Evolutionary conservation across 2,888 invertebrate genomes (phyloP).

Genomic region (Poecilus cupreus): DNA sequence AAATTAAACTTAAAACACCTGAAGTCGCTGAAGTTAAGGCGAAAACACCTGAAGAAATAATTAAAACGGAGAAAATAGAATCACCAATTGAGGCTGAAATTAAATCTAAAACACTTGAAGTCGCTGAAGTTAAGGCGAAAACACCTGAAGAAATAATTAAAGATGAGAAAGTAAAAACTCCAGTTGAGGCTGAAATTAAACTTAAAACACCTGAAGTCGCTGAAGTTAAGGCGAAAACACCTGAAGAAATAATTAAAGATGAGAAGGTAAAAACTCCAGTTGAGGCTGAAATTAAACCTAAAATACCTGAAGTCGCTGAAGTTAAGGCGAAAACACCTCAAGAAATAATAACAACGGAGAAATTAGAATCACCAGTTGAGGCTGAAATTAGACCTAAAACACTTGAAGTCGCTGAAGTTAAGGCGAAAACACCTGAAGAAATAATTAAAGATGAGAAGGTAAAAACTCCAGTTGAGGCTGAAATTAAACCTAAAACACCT

Average conservation of each 20-base stretch:
- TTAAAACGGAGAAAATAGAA: too few species aligned
- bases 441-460: conserved; percentile 54
- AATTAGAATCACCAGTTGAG: conserved; percentile 35
- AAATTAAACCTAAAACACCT: conserved; percentile 18
- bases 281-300: conserved; percentile 49
- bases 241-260: conserved; percentile 36
- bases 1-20: conserved; percentile 10
- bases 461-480: neutral
- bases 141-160: conserved; percentile 47
- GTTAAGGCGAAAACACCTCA: neutral
- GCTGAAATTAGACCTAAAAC: conserved; percentile 52
- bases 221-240: conserved; percentile 35
- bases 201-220: conserved; percentile 7
- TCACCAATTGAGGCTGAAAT: neutral
- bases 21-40: neutral
- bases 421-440: conserved; percentile 14
- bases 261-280: conserved; percentile 52
- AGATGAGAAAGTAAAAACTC: conserved; percentile 27
- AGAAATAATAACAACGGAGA: too few species aligned
- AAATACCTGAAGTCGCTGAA: neutral
- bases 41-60: neutral
- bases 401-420: conserved; percentile 47
- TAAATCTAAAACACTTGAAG: neutral
- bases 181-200: neutral
- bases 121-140: conserved; percentile 34